A percentile compares a stretch with the other conserved stretches of the same genome.
Conservation (phyloP, 2,888 invertebrate genomes). For the Nephrocerus scutellatus region DNA sequence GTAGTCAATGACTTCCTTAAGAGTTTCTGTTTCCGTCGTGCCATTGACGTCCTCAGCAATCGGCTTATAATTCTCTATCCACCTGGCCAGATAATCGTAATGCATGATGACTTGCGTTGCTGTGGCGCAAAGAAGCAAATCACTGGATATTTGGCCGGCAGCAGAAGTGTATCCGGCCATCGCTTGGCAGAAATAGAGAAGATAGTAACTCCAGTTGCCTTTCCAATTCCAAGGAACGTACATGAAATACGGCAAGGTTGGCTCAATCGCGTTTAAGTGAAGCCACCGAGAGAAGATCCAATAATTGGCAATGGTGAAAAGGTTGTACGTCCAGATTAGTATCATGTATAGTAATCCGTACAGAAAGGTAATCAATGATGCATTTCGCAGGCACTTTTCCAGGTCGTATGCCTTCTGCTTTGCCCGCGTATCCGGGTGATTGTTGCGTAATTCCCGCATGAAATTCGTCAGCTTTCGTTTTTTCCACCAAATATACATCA, state of each 20-base stretch:
- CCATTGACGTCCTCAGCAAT: slow-evolving; percentile 7
- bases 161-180: slow-evolving; percentile 33
- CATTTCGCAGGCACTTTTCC: slow-evolving; percentile 17
- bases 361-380: slow-evolving; percentile 26
- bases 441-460: slow-evolving; percentile 24
- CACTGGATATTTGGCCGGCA: slow-evolving; percentile 34
- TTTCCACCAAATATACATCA: slow-evolving; percentile 29
- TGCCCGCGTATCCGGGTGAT: slow-evolving; percentile 27
- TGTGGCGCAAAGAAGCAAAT: slow-evolving; percentile 35
- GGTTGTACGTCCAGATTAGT: slow-evolving; percentile 38
- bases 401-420: slow-evolving; percentile 24
- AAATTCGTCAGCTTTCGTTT: slow-evolving; percentile 26
- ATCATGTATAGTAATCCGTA: slow-evolving; percentile 31
- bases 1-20: slow-evolving; percentile 26
- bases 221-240: slow-evolving; percentile 38
- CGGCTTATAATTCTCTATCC: slow-evolving; percentile 25
- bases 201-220: slow-evolving; percentile 28
- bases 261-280: slow-evolving; percentile 21
- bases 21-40: slow-evolving; percentile 22
- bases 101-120: slow-evolving; percentile 42
- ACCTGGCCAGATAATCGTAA: slow-evolving; percentile 28
- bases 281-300: slow-evolving; percentile 29
- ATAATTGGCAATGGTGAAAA: slow-evolving; percentile 31
- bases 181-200: slow-evolving; percentile 30
- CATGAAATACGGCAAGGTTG: slow-evolving; percentile 30